Evolutionary conservation across 2,113 vertebrate genomes (phyloP).

Genomic region (Nibea albiflora): DNA sequence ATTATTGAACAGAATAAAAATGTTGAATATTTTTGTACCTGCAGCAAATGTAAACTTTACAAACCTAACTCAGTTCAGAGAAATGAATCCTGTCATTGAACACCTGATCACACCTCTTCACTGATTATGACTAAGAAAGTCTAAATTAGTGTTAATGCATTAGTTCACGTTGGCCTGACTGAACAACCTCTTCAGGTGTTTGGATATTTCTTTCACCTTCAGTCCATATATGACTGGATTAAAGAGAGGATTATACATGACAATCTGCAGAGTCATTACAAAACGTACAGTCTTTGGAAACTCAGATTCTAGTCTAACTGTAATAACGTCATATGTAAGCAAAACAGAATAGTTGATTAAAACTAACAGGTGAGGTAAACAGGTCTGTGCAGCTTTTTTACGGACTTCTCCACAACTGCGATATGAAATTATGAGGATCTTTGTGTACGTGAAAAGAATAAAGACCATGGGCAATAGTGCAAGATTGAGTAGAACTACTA

Average conservation of each 20-base stretch:
- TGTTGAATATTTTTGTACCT: too few species aligned
- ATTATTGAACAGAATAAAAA: too few species aligned
- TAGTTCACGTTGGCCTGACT: neutral
- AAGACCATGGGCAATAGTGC: neutral
- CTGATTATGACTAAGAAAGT: neutral
- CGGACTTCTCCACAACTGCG: neutral
- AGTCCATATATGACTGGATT: conserved; percentile 1
- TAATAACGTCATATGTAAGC: neutral
- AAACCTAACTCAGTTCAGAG: too few species aligned
- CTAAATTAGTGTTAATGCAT: neutral
- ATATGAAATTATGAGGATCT: neutral
- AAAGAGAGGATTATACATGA: neutral
- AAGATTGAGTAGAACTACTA: neutral
- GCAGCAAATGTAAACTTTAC: too few species aligned
- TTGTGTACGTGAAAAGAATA: neutral
- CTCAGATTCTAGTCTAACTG: neutral
- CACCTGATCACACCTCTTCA: neutral
- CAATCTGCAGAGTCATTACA: neutral
- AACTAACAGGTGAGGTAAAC: neutral
- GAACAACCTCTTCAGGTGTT: neutral
- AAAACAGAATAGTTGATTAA: neutral
- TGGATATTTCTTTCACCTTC: neutral
- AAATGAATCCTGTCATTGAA: neutral
- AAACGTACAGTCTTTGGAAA: neutral
- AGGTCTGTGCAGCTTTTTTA: neutral